A percentile compares a stretch with the other conserved stretches of the same genome.
Conservation (phyloP, 2,797 vertebrate species). For the Sarcoramphus papa region DNA sequence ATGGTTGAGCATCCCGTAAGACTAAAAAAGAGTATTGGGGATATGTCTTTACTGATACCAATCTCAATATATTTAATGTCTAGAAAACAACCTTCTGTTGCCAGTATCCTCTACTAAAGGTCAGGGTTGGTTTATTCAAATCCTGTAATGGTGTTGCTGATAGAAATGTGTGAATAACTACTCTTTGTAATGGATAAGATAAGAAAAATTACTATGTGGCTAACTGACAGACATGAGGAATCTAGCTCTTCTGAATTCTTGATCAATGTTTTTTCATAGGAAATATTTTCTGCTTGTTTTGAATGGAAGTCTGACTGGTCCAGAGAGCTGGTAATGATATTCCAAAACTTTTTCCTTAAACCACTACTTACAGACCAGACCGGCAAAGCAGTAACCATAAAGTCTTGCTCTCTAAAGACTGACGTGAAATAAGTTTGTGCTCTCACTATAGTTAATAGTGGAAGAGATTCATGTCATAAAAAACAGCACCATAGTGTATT, state of each 20-base stretch:
- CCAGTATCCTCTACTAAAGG: neutral
- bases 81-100: neutral
- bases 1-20: neutral
- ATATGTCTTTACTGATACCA: neutral
- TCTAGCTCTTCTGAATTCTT: neutral
- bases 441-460: neutral
- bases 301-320: neutral
- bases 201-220: neutral
- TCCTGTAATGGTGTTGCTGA: neutral
- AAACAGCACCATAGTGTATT: neutral
- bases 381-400: neutral
- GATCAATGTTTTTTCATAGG: neutral
- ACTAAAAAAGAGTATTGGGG: neutral
- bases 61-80: neutral
- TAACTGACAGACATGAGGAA: neutral
- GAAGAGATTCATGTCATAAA: neutral
- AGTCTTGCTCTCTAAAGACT: neutral
- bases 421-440: constrained; percentile 4
- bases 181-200: neutral
- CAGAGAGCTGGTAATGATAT: neutral
- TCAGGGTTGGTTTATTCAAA: neutral
- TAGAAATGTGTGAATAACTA: neutral
- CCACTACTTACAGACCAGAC: neutral
- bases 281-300: neutral
- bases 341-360: neutral